A percentile compares a stretch with the other conserved stretches of the same genome.
These are phyloP conservation scores for Dasyornis broadbenti DNA, from an alignment of 2,113 vertebrate genomes.

Conservation along the genomic window DNA sequence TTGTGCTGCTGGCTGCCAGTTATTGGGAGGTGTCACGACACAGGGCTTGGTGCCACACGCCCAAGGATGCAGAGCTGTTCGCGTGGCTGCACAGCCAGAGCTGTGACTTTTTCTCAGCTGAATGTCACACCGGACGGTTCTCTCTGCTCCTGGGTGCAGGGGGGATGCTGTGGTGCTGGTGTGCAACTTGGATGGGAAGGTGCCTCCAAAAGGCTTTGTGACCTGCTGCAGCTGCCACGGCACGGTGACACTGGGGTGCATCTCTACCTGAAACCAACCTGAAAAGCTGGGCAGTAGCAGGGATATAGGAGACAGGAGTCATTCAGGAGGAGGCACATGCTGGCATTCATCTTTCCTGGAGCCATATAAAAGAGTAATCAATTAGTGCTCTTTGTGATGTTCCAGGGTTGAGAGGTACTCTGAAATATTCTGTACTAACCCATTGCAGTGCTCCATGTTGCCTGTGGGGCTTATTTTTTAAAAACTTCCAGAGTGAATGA, in stretches of 20 bases:
- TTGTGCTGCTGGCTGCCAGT: background rate
- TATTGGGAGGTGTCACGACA: background rate
- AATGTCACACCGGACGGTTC: background rate
- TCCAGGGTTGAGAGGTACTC: background rate
- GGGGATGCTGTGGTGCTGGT: background rate
- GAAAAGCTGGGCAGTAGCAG: background rate
- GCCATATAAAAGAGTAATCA: background rate
- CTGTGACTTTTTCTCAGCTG: background rate
- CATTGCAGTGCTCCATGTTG: background rate
- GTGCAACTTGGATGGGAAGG: background rate
- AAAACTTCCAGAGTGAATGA: background rate
- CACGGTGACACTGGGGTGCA: rapidly evolving
- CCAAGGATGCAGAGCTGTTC: rapidly evolving
- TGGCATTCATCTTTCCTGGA: background rate
- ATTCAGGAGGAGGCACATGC: background rate
- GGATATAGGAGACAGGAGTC: background rate
- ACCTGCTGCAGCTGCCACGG: background rate
- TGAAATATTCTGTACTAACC: background rate
- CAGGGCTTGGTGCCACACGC: rapidly evolving
- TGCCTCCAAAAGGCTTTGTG: background rate
- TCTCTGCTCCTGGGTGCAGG: rapidly evolving
- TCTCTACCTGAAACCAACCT: background rate
- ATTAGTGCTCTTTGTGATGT: background rate
- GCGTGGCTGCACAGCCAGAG: background rate
- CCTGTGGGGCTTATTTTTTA: background rate